A percentile compares a stretch with the other conserved stretches of the same genome.
These are phyloP conservation scores for Cervus canadensis DNA, from an alignment of 2,113 vertebrate species.

Conservation along the genomic window DNA sequence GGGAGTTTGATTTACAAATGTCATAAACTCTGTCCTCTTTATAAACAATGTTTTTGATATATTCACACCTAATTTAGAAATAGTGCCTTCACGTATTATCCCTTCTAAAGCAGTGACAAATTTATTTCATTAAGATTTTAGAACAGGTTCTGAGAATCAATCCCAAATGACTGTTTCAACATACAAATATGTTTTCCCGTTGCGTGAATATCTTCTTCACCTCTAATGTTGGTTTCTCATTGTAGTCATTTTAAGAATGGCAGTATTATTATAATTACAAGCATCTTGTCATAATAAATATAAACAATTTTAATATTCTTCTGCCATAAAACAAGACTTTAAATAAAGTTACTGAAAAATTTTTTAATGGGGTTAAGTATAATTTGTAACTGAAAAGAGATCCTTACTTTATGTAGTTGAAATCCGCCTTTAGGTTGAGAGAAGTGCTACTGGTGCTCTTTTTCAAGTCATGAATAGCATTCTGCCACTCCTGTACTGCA, in stretches of 20 bases:
- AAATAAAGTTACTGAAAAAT: background rate
- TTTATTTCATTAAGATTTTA: background rate
- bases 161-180: background rate
- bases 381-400: background rate
- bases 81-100: background rate
- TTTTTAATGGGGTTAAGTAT: background rate
- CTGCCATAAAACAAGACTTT: background rate
- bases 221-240: background rate
- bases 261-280: background rate
- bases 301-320: background rate
- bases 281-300: background rate
- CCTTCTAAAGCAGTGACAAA: background rate
- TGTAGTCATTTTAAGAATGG: background rate
- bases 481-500: conserved; percentile 96
- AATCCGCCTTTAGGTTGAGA: conserved; percentile 92
- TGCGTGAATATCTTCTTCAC: background rate
- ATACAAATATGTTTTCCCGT: background rate
- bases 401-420: conserved; percentile 94
- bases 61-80: conserved; percentile 4
- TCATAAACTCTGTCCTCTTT: background rate
- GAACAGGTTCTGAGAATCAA: background rate
- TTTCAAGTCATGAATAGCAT: conserved; percentile 87
- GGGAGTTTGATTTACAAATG: background rate
- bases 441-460: conserved; percentile 87
- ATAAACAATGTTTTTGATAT: background rate